Evolutionary conservation across 2,113 vertebrate species (phyloP).

Genomic region (Cyprinodon variegatus): DNA sequence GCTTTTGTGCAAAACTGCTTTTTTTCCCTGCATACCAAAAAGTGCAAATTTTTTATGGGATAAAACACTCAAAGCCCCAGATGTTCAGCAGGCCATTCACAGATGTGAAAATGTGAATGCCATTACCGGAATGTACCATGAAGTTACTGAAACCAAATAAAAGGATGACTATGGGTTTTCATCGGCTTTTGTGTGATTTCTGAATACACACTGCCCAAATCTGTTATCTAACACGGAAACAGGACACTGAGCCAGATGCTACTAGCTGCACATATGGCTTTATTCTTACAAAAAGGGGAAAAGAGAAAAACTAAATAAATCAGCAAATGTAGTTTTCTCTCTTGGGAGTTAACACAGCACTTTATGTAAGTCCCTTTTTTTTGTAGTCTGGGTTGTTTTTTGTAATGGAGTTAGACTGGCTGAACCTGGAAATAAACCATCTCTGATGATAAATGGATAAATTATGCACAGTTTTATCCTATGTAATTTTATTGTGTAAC

Average conservation of each 20-base stretch:
- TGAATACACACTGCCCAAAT: background rate
- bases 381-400: background rate
- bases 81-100: slow-evolving; percentile 22
- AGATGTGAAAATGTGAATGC: slow-evolving; percentile 30
- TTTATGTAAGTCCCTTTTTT: background rate
- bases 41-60: background rate
- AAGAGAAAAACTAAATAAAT: background rate
- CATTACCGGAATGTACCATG: slow-evolving; percentile 27
- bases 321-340: background rate
- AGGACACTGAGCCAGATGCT: background rate
- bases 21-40: no score
- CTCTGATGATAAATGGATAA: background rate
- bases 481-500: background rate
- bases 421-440: background rate
- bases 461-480: background rate
- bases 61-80: slow-evolving; percentile 24
- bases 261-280: background rate
- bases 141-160: slow-evolving; percentile 21
- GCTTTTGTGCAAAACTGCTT: background rate
- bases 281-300: background rate
- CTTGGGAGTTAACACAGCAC: background rate
- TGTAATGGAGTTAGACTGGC: background rate
- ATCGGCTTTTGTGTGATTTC: slow-evolving; percentile 22
- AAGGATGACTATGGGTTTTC: slow-evolving; percentile 21
- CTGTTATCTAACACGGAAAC: slow-evolving; percentile 33